Base-by-base conservation (phyloP, 2,797 vertebrate species). In the Ctenosaura bakeri region DNA sequence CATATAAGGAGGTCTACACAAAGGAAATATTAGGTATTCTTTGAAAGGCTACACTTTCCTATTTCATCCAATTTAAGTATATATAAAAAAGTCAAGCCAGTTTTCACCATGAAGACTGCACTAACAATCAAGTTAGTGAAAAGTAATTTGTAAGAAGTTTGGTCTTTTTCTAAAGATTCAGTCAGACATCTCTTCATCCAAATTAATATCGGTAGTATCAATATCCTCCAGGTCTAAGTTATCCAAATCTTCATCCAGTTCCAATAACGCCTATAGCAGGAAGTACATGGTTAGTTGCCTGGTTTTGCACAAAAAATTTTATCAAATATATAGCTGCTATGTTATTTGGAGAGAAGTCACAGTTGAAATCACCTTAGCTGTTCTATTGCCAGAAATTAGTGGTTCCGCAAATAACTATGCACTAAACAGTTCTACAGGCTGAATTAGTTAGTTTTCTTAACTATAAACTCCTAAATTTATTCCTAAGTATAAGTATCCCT, bases 201-300 rank as follows among this genome's bases (percentile, higher is more conserved):
- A 97, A 95, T 99, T 99, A 94, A 99, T 98, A 89, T 99, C 99
- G 95, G 98, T 98, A 95, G 99, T 99, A 95, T 99, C 99, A 62
- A 99, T 98, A 95, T 99, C 99, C 18, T 99, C 99, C 94, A 99
- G 96, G 89, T 99, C 99, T 97, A 99, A 97, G 97, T 99, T 99
- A 97, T 99, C 99, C 88, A 99, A 96, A 94, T 99, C 99, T 90
- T 98, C 98, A 50, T 99, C 99, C 74, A 99, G 97, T 74, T 99
- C 99, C 35, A 99, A 97, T 95, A 99, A 97, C 32, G 93, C 97
- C 97, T 98, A 91, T n/a, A n/a, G 87, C 38, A 94, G 77, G 80
- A 90, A 93, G n/a, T 62, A 85, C 29, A 46, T 35, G 64, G 59
- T 87, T 92, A 86, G 35, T 74, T 66, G 42, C 22, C 32, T 54